Conservation (phyloP, 2,888 invertebrate species). For the Volucella bombylans region DNA sequence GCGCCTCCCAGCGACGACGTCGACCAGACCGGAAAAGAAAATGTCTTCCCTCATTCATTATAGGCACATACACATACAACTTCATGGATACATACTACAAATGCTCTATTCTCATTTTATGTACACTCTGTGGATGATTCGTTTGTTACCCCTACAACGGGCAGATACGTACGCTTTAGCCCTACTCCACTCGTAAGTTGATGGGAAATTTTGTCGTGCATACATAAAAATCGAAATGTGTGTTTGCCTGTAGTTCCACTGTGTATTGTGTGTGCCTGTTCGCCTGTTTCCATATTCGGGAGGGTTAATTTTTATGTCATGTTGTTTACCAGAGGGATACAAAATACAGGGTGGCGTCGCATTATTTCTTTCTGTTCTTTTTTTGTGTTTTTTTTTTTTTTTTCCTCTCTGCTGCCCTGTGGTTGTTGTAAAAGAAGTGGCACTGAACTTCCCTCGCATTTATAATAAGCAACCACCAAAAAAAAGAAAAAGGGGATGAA, state of each 20-base stretch:
- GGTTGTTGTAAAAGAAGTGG: constrained; percentile 32
- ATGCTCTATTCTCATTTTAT: constrained; percentile 74
- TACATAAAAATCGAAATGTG: constrained; percentile 10
- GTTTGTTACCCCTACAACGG: constrained; percentile 59
- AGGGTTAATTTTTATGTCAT: constrained; percentile 70
- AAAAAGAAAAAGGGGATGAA: constrained; percentile 1
- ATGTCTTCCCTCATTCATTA: constrained; percentile 67
- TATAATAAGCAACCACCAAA: not conserved
- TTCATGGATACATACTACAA: constrained; percentile 76
- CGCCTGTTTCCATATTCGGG: constrained; percentile 37
- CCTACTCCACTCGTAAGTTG: constrained; percentile 27
- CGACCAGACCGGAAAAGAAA: constrained; percentile 69
- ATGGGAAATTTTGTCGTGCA: constrained; percentile 49
- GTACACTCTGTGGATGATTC: constrained; percentile 30
- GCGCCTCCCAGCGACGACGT: constrained; percentile 42
- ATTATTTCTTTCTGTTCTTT: constrained; percentile 23
- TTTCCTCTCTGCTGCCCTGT: not conserved
- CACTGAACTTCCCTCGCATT: constrained; percentile 65
- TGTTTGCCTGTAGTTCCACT: too few species aligned
- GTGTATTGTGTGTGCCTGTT: constrained; percentile 19
- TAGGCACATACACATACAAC: constrained; percentile 55
- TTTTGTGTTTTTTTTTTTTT: constrained; percentile 24
- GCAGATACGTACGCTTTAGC: not conserved
- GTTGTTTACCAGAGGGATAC: constrained; percentile 63
- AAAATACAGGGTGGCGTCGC: constrained; percentile 62